phyloP scores from a whole-genome alignment of 1,140 invertebrate species.

The Lerema accius region DNA sequence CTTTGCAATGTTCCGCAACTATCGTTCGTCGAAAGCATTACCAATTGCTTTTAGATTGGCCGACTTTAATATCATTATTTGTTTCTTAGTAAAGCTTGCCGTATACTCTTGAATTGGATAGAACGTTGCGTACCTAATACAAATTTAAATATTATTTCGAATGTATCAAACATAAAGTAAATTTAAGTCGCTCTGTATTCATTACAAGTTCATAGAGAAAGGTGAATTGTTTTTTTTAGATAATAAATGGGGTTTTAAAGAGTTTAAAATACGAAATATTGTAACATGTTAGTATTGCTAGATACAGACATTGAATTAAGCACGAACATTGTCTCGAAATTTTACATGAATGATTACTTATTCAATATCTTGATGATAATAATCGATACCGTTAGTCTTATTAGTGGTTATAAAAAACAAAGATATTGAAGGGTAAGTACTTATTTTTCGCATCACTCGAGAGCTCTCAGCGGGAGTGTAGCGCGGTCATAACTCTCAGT shows the following conservation, averaged over 20 bases:
- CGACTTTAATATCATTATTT: conserved; percentile 6
- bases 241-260: too few relatives aligned
- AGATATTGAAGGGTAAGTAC: conserved; percentile 2
- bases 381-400: conserved; percentile 7
- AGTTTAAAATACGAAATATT: too few relatives aligned
- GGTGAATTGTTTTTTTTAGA: too few relatives aligned
- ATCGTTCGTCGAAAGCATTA: conserved; percentile 9
- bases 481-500: conserved; percentile 13
- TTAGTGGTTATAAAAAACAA: conserved; percentile 12
- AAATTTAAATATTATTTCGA: too few relatives aligned
- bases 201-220: too few relatives aligned
- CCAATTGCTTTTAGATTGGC: conserved; percentile 15
- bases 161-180: too few relatives aligned
- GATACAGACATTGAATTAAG: too few relatives aligned
- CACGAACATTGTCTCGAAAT: too few relatives aligned
- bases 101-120: background rate
- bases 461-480: conserved; percentile 24
- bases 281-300: too few relatives aligned
- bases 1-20: background rate
- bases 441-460: conserved; percentile 1
- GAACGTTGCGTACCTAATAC: background rate
- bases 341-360: too few relatives aligned
- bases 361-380: too few relatives aligned
- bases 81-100: background rate
- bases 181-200: too few relatives aligned